Evolutionary conservation across 2,888 invertebrate genomes (phyloP), one percentile per base, ranked within the genome.

Genomic region (Iphiclides podalirius): DNA sequence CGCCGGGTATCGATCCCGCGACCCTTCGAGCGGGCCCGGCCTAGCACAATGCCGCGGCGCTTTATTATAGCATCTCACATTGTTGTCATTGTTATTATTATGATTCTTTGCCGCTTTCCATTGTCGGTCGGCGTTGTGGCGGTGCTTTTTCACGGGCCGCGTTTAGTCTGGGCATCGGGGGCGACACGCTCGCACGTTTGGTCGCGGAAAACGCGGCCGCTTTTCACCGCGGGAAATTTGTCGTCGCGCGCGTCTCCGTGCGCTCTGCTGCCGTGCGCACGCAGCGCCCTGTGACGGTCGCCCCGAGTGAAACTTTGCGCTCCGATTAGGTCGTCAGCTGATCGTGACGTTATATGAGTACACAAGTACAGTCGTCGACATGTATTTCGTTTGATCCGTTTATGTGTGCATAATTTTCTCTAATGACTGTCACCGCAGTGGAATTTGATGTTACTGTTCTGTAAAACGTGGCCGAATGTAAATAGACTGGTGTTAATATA

Each of bases 21-120:
- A 86, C 86, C 87, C 87, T 86, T 83, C 85, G 83, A 81, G 78
- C 77, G 75, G 79, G 81, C 77, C 83, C 85, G 77, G 82, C 82
- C 83, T 73, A 75, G 82, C 86, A 87, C 87, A 88, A 87, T 86
- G 82, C 83, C 85, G 81, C 75, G 74, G 81, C 75, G 74, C 87
- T 87, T 88, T 88, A 88, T 88, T 88, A 88, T 88, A 87, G 81
- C 87, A 88, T 88, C 88, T 87, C 87, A 88, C 87, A 88, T 88
- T 88, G 88, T 88, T 88, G 88, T 88, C 87, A 88, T 88, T 88
- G 88, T 88, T 88, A 88, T 88, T 88, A 87, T 88, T 88, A 88
- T 88, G 88, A 88, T 87, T 88, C 88, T 88, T 88, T 86, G 83
- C 87, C 87, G 88, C 88, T 88, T 88, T 88, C 86, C 87, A 88